Base-by-base conservation (phyloP, 1,140 invertebrate species). In the Panulirus ornatus region DNA sequence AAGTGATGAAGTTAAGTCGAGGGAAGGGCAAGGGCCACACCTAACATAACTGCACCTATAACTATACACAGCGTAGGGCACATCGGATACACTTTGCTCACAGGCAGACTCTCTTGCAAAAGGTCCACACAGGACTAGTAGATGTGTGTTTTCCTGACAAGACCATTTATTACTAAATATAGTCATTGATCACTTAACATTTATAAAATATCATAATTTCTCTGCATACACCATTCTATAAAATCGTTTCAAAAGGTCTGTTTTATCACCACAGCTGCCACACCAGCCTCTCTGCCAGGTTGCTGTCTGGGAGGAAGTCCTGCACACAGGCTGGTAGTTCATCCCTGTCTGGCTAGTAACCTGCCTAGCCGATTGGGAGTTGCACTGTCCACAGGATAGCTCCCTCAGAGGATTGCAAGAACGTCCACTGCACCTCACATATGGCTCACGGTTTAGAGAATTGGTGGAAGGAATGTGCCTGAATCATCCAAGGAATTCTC, bases 401-500 rank as follows among this genome's bases (percentile, higher is more conserved):
- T 58, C 54, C 19, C 54, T 22, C 54, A 58, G 54, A 58, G 16
- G 54, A 27, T 34, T 34, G 27, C n/a, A 1, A 71, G 30, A 71
- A 36, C 16, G 70, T 71, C 70, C 70, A 2, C 70, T 71, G 30
- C 70, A 34, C 2, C 0, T 44, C 51, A 83, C 30, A 66, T 16
- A 58, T 22, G 19, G n/a, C 27, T n/a, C 36, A 5, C 34, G 30
- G 8, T 58, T 86, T 92, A 95, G 84, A 95, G 94, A 91, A 96
- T 96, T 82, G 95, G 95, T 70, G 96, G 96, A 88, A 96, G 93
- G 93, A 96, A 96, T 34, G 95, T 96, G 78, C 95, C 96, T 34
- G 95, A 96, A 93, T 96, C 95, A 92, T 96, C 95, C 84, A 96
- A 94, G 93, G 95, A 95, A 51, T 94, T 94, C 92, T 96, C 95